phyloP scores from a whole-genome alignment of 92 coral and sea anemone species.

The Ricordea florida region DNA sequence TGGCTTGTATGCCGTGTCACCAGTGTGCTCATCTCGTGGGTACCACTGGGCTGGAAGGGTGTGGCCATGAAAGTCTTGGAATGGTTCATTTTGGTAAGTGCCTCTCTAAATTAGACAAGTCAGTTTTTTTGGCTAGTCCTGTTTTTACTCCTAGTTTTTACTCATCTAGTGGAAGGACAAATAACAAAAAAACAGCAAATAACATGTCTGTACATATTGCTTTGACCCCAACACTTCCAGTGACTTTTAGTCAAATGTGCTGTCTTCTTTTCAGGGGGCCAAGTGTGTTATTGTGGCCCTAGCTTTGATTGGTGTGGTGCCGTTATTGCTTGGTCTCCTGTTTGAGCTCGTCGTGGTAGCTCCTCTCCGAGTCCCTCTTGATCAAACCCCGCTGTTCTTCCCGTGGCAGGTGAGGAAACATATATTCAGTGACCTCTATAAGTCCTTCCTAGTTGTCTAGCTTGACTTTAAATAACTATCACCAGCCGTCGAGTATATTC shows the following conservation, averaged over 20 bases:
- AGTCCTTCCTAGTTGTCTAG: too few relatives aligned
- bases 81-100: conserved; percentile 87
- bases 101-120: neutral
- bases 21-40: conserved; percentile 84
- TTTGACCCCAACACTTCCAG: too few relatives aligned
- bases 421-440: neutral
- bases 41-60: conserved; percentile 89
- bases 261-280: conserved; percentile 52
- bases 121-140: too few relatives aligned
- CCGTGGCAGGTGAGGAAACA: conserved; percentile 89
- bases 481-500: too few relatives aligned
- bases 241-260: too few relatives aligned
- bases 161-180: too few relatives aligned
- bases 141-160: too few relatives aligned
- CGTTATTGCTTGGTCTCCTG: conserved; percentile 87
- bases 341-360: conserved; percentile 97
- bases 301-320: conserved; percentile 86
- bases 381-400: conserved; percentile 97
- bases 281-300: conserved; percentile 84
- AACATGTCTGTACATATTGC: too few relatives aligned
- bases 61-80: conserved; percentile 70
- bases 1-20: conserved; percentile 91
- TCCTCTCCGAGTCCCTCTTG: conserved; percentile 96
- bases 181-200: too few relatives aligned
- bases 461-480: too few relatives aligned